These are phyloP conservation scores for Rhynchophorus ferrugineus DNA, from an alignment of 1,140 invertebrate species.

Conservation along the genomic window DNA sequence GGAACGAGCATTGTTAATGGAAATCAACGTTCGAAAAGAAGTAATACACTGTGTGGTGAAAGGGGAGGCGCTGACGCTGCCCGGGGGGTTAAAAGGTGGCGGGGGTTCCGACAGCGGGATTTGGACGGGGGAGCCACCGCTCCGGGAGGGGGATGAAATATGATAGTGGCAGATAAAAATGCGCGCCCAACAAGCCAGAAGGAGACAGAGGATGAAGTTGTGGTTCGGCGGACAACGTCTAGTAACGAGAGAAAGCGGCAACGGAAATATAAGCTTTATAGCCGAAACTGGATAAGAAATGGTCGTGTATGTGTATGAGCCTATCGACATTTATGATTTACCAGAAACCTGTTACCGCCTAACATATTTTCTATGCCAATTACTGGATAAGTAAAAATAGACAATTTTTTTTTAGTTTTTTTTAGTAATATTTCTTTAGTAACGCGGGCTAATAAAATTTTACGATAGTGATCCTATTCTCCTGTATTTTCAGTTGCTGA, in stretches of 20 bases:
- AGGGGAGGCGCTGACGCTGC: not conserved
- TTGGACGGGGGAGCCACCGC: too few relatives aligned
- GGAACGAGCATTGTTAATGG: not conserved
- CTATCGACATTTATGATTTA: not conserved
- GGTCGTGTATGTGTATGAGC: not conserved
- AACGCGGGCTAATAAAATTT: too few relatives aligned
- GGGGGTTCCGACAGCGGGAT: too few relatives aligned
- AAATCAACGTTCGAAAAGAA: not conserved
- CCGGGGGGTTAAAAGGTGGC: too few relatives aligned
- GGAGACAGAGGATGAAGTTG: not conserved
- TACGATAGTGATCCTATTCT: too few relatives aligned
- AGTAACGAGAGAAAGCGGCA: not conserved
- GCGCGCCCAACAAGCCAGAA: not conserved
- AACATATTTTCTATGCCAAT: too few relatives aligned
- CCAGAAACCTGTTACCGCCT: not conserved
- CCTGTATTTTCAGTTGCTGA: too few relatives aligned
- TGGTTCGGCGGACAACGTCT: not conserved
- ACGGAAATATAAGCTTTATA: not conserved
- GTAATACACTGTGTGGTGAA: not conserved
- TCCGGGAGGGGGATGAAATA: not conserved
- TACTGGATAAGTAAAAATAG: too few relatives aligned
- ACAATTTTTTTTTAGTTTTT: too few relatives aligned
- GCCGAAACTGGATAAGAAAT: not conserved
- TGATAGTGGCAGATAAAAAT: not conserved
- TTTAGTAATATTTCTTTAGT: too few relatives aligned